A percentile compares a stretch with the other conserved stretches of the same genome.
phyloP scores from a whole-genome alignment of 2,797 vertebrate species.

The Margarornis squamiger region DNA sequence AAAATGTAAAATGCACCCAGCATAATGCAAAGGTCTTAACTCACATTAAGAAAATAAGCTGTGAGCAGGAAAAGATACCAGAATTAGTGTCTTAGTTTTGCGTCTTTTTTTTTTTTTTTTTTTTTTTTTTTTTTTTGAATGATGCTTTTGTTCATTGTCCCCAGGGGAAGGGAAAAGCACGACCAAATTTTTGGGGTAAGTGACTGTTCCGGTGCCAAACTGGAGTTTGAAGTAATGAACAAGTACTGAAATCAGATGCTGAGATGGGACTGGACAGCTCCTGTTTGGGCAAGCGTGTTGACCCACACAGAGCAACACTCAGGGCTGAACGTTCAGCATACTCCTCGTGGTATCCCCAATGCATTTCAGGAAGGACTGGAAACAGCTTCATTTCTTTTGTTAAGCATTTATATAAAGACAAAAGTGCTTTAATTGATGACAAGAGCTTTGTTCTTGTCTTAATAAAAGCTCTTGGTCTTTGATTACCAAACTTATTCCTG shows the following conservation, averaged over 20 bases:
- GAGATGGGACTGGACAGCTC: neutral
- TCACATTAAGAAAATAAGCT: neutral
- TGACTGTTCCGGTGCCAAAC: neutral
- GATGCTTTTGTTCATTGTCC: neutral
- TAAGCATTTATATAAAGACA: slow-evolving; percentile 42
- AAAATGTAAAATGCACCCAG: neutral
- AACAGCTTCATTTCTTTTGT: slow-evolving; percentile 45
- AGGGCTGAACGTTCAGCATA: neutral
- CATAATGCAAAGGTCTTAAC: neutral
- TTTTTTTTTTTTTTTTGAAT: neutral
- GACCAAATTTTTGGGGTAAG: neutral
- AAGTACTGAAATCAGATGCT: fast-evolving
- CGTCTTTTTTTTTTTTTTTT: neutral
- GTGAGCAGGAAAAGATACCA: neutral
- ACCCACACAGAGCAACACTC: neutral
- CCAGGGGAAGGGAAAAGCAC: neutral
- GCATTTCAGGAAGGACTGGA: neutral
- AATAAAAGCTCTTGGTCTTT: slow-evolving; percentile 43
- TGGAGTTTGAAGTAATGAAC: neutral
- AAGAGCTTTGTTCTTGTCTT: slow-evolving; percentile 28
- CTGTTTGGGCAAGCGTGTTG: neutral
- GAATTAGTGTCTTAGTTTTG: neutral
- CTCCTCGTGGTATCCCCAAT: neutral
- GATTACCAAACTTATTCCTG: slow-evolving; percentile 8
- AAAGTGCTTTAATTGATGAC: slow-evolving; percentile 36